Conservation (phyloP, 2,113 vertebrate genomes). For the Peromyscus californicus region DNA sequence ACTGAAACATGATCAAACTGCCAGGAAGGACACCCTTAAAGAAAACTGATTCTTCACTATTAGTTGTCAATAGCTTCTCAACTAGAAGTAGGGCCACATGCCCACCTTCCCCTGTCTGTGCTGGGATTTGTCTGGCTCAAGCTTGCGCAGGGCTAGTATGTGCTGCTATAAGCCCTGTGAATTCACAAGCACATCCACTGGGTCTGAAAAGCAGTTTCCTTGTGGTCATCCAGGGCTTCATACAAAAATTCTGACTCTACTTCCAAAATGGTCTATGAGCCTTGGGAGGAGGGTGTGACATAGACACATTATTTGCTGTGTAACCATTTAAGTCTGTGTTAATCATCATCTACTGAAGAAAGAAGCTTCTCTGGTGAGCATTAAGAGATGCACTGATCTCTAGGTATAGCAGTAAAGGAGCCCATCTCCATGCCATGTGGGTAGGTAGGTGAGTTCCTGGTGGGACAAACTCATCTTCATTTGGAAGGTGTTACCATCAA, state of each 20-base stretch:
- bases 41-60: not conserved
- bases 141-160: not conserved
- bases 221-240: not conserved
- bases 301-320: not conserved
- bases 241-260: not conserved
- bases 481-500: not conserved
- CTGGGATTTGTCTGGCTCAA: not conserved
- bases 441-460: not conserved
- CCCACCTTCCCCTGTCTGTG: not conserved
- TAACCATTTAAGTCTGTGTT: not conserved
- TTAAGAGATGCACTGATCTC: not conserved
- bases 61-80: not conserved
- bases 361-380: not conserved
- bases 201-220: not conserved
- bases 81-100: not conserved
- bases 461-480: not conserved
- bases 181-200: not conserved
- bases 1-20: not conserved
- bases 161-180: not conserved
- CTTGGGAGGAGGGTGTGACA: not conserved
- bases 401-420: not conserved
- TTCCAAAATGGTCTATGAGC: not conserved
- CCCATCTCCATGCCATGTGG: not conserved
- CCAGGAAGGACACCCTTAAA: not conserved
- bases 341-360: not conserved